These are phyloP conservation scores for Phrynocephalus versicolor DNA, from an alignment of 2,113 vertebrate species.

Conservation along the genomic window DNA sequence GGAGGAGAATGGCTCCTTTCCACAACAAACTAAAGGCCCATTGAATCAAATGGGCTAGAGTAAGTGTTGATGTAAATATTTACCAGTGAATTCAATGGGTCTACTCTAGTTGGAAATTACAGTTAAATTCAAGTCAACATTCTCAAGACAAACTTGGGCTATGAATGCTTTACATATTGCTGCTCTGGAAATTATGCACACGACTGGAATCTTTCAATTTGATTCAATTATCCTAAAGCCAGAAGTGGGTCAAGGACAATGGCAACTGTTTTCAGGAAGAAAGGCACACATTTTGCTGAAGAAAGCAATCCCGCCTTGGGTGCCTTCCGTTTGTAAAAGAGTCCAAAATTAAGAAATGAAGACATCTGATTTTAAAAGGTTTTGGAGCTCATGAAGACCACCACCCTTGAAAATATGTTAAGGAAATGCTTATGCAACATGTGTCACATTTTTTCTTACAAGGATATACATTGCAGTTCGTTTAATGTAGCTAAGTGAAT, in stretches of 20 bases:
- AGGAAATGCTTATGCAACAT: background rate
- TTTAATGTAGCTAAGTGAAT: background rate
- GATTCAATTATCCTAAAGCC: slow-evolving; percentile 1
- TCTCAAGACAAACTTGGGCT: background rate
- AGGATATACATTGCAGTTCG: background rate
- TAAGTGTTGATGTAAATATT: too few relatives aligned
- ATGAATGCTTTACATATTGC: background rate
- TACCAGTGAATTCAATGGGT: too few relatives aligned
- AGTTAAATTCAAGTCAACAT: background rate
- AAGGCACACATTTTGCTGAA: slow-evolving; percentile 18
- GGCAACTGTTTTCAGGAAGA: background rate
- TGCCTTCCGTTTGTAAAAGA: background rate
- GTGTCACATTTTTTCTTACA: background rate
- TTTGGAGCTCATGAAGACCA: background rate
- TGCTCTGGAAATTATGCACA: background rate
- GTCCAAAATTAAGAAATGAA: background rate
- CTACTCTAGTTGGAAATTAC: too few relatives aligned
- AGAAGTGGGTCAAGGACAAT: background rate
- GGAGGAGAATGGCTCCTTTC: background rate
- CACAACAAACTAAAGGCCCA: too few relatives aligned
- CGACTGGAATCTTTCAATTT: background rate
- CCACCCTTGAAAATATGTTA: background rate
- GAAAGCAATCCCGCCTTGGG: background rate
- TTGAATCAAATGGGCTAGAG: too few relatives aligned
- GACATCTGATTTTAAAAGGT: background rate